Conservation (phyloP, 2,113 vertebrate genomes). For the Carlito syrichta region DNA sequence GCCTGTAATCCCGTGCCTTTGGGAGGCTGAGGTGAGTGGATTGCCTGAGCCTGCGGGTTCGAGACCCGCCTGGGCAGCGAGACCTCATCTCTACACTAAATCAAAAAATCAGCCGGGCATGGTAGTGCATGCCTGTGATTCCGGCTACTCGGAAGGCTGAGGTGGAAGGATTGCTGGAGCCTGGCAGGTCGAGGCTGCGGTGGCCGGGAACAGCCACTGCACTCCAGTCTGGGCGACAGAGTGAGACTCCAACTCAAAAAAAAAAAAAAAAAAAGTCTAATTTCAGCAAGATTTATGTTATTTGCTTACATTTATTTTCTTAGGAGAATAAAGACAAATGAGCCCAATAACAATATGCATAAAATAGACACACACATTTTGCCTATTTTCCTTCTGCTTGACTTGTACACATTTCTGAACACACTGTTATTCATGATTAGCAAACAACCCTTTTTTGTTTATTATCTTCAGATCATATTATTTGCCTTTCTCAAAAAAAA, state of each 20-base stretch:
- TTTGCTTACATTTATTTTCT: background rate
- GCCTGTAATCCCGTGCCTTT: too few species aligned
- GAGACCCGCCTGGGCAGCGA: too few species aligned
- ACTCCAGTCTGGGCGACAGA: too few species aligned
- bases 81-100: too few species aligned
- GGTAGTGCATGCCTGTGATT: too few species aligned
- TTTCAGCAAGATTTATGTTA: background rate
- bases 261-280: background rate
- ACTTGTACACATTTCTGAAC: background rate
- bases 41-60: too few species aligned
- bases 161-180: too few species aligned
- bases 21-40: too few species aligned
- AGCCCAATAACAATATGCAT: background rate
- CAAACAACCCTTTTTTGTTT: background rate
- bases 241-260: background rate
- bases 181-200: too few species aligned
- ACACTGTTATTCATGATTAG: background rate
- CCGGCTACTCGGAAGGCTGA: too few species aligned
- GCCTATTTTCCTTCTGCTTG: background rate
- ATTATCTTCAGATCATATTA: background rate
- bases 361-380: background rate
- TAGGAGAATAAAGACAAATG: background rate
- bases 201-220: too few species aligned
- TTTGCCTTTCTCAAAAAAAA: background rate
- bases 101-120: too few species aligned